Percentiles rank a stretch among this genome's conserved stretches.
Evolutionary conservation across 1,140 invertebrate genomes (phyloP).

Genomic region (Orchesella cincta): DNA sequence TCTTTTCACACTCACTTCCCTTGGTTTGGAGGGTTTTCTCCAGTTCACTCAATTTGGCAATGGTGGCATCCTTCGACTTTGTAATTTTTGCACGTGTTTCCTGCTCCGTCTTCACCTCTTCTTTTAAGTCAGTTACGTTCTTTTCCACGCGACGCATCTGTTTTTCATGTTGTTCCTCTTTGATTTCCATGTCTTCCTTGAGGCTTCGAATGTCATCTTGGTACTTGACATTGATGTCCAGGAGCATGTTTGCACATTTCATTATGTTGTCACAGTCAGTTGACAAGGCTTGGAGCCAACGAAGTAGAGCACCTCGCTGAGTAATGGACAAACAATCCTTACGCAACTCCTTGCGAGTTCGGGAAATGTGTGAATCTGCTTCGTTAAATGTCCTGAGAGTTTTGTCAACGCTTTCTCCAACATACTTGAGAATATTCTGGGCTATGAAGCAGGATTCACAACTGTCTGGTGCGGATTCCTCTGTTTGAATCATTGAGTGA

Average conservation of each 20-base stretch:
- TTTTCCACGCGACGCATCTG: neutral
- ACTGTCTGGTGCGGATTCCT: neutral
- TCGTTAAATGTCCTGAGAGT: neutral
- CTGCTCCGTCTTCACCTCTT: neutral
- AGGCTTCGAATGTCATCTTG: neutral
- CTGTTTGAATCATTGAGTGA: neutral
- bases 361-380: neutral
- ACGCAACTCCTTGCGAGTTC: neutral
- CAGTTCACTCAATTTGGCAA: neutral
- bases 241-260: neutral
- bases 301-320: neutral
- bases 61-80: neutral
- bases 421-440: constrained; percentile 1
- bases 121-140: neutral
- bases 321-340: constrained; percentile 7
- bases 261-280: constrained; percentile 2
- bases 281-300: neutral
- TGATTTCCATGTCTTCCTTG: constrained; percentile 7
- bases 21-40: neutral
- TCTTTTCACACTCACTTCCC: neutral
- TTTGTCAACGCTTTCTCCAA: neutral
- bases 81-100: neutral
- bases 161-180: neutral
- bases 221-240: constrained; percentile 13
- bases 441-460: constrained; percentile 19